Percentiles rank a stretch among this genome's conserved stretches.
phyloP scores from a whole-genome alignment of 2,113 vertebrate species.

The Anolis sagrei region DNA sequence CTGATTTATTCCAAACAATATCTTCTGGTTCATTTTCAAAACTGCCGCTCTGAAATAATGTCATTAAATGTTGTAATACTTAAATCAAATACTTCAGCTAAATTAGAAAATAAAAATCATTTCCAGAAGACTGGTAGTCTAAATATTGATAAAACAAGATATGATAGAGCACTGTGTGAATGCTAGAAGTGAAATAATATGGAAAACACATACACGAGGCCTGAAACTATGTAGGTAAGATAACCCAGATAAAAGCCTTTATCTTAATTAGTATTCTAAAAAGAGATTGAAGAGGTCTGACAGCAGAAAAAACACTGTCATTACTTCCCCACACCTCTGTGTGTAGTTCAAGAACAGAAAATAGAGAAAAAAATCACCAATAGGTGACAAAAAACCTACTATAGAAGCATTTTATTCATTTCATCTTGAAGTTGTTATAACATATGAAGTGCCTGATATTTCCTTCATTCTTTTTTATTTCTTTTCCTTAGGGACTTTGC shows the following conservation, averaged over 20 bases:
- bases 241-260: not conserved
- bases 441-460: not conserved
- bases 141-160: not conserved
- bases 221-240: not conserved
- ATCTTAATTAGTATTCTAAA: not conserved
- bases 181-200: not conserved
- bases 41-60: not conserved
- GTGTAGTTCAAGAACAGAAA: not conserved
- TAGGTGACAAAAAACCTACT: not conserved
- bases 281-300: not conserved
- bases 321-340: not conserved
- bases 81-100: not conserved
- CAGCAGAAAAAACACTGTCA: not conserved
- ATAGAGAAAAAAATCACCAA: no score
- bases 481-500: constrained; percentile 85
- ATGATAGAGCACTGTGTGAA: not conserved
- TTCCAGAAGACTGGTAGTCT: not conserved
- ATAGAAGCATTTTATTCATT: not conserved
- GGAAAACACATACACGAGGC: not conserved
- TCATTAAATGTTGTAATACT: not conserved
- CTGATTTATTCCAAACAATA: not conserved
- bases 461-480: constrained; percentile 9
- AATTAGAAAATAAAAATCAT: not conserved
- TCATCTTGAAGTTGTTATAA: not conserved
- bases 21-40: not conserved